These are phyloP conservation scores for Umimayanthus chanpuru DNA, from an alignment of 92 coral and sea anemone genomes.

Conservation along the genomic window DNA sequence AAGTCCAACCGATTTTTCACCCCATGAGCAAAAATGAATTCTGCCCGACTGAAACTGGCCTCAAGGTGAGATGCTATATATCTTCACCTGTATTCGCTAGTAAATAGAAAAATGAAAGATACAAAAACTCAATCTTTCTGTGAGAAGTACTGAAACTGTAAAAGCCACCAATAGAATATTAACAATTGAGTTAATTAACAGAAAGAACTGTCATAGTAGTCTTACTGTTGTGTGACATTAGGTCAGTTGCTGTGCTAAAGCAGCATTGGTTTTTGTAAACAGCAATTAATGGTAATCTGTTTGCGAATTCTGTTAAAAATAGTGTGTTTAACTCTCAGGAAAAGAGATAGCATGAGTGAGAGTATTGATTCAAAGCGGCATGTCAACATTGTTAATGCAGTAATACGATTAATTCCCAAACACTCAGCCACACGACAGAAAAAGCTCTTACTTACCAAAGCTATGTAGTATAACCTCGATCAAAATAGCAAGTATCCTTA, in stretches of 20 bases:
- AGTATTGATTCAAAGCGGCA: background rate
- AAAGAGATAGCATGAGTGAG: background rate
- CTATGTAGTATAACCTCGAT: background rate
- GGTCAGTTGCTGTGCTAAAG: background rate
- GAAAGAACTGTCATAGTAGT: background rate
- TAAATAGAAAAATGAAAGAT: too few species aligned
- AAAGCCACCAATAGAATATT: background rate
- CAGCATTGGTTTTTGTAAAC: background rate
- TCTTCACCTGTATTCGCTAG: background rate
- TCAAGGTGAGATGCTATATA: background rate
- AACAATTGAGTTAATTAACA: background rate
- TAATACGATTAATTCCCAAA: background rate
- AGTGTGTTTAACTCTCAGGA: background rate
- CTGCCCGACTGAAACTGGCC: background rate
- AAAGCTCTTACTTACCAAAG: background rate
- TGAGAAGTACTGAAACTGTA: background rate
- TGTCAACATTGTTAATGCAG: background rate
- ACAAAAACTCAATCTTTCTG: background rate
- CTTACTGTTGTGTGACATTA: background rate
- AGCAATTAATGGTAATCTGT: slow-evolving; percentile 11
- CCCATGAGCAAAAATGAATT: background rate
- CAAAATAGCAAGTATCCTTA: background rate
- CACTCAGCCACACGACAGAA: background rate
- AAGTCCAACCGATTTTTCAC: slow-evolving; percentile 10
- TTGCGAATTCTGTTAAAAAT: background rate